phyloP scores from a whole-genome alignment of 2,113 vertebrate species.

The Alexandromys fortis region DNA sequence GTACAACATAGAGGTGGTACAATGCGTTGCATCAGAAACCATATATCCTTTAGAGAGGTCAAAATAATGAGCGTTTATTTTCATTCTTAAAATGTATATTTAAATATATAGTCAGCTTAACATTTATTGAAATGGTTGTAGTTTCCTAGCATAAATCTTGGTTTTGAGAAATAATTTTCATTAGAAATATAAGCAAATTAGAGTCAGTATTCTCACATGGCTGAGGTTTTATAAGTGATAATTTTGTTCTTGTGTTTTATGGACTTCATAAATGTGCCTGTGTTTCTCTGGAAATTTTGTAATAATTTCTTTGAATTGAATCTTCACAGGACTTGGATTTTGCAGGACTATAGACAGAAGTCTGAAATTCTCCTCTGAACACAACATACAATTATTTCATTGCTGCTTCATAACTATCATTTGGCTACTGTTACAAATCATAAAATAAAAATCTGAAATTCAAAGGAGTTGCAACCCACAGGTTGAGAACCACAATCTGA shows the following conservation, averaged over 20 bases:
- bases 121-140: neutral
- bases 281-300: neutral
- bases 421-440: neutral
- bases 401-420: neutral
- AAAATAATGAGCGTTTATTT: neutral
- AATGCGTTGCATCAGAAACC: neutral
- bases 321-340: neutral
- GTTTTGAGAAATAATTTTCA: neutral
- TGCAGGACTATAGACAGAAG: neutral
- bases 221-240: neutral
- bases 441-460: neutral
- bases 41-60: neutral
- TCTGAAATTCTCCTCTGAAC: constrained; percentile 48
- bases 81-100: neutral
- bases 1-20: neutral
- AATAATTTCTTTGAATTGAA: constrained; percentile 48
- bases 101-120: neutral
- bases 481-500: neutral
- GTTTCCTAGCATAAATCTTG: neutral
- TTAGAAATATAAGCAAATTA: neutral
- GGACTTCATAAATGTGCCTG: neutral
- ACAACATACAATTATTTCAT: neutral
- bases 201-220: neutral
- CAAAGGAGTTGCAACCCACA: neutral
- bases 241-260: neutral